Evolutionary conservation across 1,140 invertebrate genomes (phyloP).

Genomic region (Meloidogyne floridensis): DNA sequence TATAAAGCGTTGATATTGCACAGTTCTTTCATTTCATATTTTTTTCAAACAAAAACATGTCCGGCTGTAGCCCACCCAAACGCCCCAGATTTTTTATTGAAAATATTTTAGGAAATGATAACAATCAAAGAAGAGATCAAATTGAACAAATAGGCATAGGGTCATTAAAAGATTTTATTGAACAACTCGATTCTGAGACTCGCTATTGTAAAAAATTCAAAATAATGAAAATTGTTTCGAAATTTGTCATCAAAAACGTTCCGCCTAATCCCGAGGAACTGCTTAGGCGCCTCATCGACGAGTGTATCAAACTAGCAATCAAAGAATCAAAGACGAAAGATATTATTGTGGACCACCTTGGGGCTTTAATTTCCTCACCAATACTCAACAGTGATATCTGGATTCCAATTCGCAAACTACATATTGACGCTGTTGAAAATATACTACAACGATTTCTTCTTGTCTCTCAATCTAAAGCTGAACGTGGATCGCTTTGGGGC

Average conservation of each 20-base stretch:
- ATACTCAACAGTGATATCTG: neutral
- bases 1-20: too few species aligned
- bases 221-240: neutral
- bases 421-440: neutral
- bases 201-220: neutral
- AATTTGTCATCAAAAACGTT: neutral
- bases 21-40: too few species aligned
- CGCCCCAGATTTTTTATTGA: too few species aligned
- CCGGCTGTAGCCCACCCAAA: too few species aligned
- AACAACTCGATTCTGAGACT: too few species aligned
- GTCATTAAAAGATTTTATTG: too few species aligned
- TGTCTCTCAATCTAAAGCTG: neutral
- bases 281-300: neutral
- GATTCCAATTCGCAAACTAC: constrained; percentile 1
- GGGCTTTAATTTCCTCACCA: neutral
- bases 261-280: neutral
- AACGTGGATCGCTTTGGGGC: neutral
- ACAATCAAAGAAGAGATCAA: too few species aligned
- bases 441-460: constrained; percentile 8
- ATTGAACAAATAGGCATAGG: too few species aligned
- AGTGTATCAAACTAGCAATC: neutral
- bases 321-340: neutral
- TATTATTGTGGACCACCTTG: neutral
- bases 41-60: too few species aligned
- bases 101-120: too few species aligned